Conservation (phyloP, 2,797 vertebrate species). For the Rhabdophis nuchalis region DNA sequence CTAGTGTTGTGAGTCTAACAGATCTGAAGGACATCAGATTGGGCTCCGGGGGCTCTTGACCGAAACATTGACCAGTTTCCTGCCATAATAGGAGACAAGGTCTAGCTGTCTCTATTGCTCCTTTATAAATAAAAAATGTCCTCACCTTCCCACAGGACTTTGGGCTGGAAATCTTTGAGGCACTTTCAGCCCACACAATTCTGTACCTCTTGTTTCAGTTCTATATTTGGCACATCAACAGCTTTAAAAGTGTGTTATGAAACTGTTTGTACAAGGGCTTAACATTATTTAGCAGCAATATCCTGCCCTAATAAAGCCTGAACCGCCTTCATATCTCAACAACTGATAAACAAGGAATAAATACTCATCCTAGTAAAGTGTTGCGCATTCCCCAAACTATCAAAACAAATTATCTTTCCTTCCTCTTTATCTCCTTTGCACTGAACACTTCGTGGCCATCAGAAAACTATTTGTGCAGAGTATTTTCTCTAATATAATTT, state of each 20-base stretch:
- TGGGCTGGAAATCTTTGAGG: neutral
- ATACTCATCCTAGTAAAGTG: neutral
- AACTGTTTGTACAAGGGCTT: neutral
- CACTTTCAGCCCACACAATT: neutral
- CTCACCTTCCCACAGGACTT: neutral
- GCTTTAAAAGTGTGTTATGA: neutral
- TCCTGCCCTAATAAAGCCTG: neutral
- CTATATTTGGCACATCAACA: constrained; percentile 2
- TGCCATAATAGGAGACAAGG: neutral
- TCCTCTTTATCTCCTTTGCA: neutral
- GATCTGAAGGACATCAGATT: neutral
- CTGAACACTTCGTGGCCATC: neutral
- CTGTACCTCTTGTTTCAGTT: neutral
- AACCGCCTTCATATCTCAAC: neutral
- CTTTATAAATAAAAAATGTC: neutral
- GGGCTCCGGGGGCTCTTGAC: neutral
- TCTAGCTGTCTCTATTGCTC: neutral
- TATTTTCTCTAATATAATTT: neutral
- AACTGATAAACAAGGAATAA: neutral
- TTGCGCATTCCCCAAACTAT: neutral
- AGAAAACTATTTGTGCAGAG: neutral
- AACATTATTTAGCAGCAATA: neutral
- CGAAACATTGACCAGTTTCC: neutral
- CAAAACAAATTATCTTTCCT: neutral
- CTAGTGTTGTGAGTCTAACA: neutral